These are phyloP conservation scores for Pseudomyrmex cubaensis DNA, from an alignment of 1,140 invertebrate genomes.

Conservation along the genomic window DNA sequence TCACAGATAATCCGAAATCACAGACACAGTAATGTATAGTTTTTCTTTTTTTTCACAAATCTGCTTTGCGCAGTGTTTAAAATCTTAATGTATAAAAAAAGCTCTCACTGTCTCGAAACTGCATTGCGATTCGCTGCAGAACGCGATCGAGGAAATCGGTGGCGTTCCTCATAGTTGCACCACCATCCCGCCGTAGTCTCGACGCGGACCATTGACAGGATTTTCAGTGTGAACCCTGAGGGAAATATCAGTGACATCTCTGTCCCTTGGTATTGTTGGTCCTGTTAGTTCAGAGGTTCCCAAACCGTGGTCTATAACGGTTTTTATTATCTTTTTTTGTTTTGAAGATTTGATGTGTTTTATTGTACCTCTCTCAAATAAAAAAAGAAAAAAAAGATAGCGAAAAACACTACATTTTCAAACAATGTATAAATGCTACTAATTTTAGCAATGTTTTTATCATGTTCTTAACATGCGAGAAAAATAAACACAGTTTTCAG, in stretches of 20 bases:
- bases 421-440: no score
- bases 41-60: constrained; percentile 66
- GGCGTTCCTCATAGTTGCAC: constrained; percentile 3
- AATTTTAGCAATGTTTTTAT: no score
- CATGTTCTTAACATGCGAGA: no score
- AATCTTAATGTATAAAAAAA: constrained; percentile 82
- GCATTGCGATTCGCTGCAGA: constrained; percentile 60
- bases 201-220: constrained; percentile 39
- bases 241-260: constrained; percentile 35
- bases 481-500: no score
- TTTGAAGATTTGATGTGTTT: no score
- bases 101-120: constrained; percentile 60
- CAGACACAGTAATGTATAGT: constrained; percentile 74
- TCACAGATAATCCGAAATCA: constrained; percentile 77
- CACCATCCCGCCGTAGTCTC: background rate
- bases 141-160: constrained; percentile 20
- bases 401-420: no score
- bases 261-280: constrained; percentile 48
- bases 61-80: constrained; percentile 80
- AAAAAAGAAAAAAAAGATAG: no score
- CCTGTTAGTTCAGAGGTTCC: constrained; percentile 51
- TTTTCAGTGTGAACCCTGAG: constrained; percentile 39
- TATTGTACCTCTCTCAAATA: no score
- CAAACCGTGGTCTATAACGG: background rate
- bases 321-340: background rate